Percentiles rank a stretch among this genome's conserved stretches.
phyloP scores from a whole-genome alignment of 2,888 invertebrate genomes.

The Coenonympha arcania region DNA sequence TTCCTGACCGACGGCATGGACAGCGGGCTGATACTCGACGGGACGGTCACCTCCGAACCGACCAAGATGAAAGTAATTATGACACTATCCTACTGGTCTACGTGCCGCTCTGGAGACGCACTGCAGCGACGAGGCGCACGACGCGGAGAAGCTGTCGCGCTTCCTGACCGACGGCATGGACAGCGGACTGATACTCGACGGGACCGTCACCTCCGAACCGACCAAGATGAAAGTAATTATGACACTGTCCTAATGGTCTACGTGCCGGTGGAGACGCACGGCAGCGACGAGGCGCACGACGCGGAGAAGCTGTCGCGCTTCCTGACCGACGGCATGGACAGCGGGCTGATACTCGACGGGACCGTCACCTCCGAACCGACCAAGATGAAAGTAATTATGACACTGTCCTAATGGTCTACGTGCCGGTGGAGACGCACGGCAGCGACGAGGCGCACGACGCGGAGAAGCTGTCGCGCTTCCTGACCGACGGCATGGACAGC shows the following conservation, averaged over 20 bases:
- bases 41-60: slow-evolving; percentile 88
- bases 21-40: slow-evolving; percentile 82
- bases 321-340: slow-evolving; percentile 81
- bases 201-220: slow-evolving; percentile 88
- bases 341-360: slow-evolving; percentile 84
- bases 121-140: slow-evolving; percentile 88
- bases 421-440: slow-evolving; percentile 90
- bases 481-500: slow-evolving; percentile 81
- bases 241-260: slow-evolving; percentile 77
- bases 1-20: slow-evolving; percentile 85
- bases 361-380: slow-evolving; percentile 87
- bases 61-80: slow-evolving; percentile 80
- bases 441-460: slow-evolving; percentile 88
- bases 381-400: slow-evolving; percentile 79
- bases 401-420: slow-evolving; percentile 78
- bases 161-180: slow-evolving; percentile 85
- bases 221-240: slow-evolving; percentile 80
- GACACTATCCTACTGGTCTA: slow-evolving; percentile 81
- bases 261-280: slow-evolving; percentile 89
- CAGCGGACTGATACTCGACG: slow-evolving; percentile 82
- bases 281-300: slow-evolving; percentile 88
- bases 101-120: slow-evolving; percentile 89
- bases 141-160: slow-evolving; percentile 86
- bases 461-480: slow-evolving; percentile 86
- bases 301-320: slow-evolving; percentile 88